These are phyloP conservation scores for Ranitomeya imitator DNA, from an alignment of 2,113 vertebrate species.

Conservation along the genomic window DNA sequence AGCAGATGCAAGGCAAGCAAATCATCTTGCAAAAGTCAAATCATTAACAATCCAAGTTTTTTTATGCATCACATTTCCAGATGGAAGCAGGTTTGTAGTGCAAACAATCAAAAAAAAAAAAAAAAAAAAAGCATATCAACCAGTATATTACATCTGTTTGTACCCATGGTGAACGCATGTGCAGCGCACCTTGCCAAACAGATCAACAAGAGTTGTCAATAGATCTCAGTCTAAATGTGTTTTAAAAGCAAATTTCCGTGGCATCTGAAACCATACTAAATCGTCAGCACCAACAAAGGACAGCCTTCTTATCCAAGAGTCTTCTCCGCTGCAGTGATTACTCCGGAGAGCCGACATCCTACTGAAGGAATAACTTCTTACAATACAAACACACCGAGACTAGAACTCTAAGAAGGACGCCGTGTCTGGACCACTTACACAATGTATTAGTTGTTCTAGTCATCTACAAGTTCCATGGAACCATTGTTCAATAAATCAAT, in stretches of 20 bases:
- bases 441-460: background rate
- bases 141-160: constrained; percentile 21
- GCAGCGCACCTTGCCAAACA: constrained; percentile 29
- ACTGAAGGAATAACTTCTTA: background rate
- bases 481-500: background rate
- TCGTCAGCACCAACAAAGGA: background rate
- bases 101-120: constrained; percentile 60
- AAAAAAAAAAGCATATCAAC: constrained; percentile 53
- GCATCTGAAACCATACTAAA: constrained; percentile 8
- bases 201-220: background rate
- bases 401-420: background rate
- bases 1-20: constrained; percentile 62
- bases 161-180: background rate
- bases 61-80: constrained; percentile 63
- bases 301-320: background rate
- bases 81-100: constrained; percentile 68
- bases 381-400: background rate
- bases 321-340: background rate
- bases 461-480: background rate
- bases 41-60: constrained; percentile 61
- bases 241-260: constrained; percentile 10
- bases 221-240: constrained; percentile 1
- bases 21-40: constrained; percentile 62
- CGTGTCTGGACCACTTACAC: background rate
- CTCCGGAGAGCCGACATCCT: background rate